phyloP scores from a whole-genome alignment of 2,113 vertebrate species.

The Orientallactaga bullata region DNA sequence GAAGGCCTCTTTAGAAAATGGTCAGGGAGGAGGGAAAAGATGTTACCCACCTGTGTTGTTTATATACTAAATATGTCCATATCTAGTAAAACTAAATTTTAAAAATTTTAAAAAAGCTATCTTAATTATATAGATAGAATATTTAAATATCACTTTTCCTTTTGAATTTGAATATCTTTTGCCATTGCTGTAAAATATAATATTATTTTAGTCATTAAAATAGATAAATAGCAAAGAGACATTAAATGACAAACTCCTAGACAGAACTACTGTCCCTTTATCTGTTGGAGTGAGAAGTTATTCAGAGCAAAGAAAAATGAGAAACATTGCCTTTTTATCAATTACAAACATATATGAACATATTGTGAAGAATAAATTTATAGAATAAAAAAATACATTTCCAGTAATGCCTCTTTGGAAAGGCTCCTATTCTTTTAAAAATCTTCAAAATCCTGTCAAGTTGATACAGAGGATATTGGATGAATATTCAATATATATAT shows the following conservation, averaged over 20 bases:
- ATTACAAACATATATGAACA: neutral
- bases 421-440: neutral
- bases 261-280: neutral
- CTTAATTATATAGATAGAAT: neutral
- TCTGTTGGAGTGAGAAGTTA: neutral
- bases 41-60: no score
- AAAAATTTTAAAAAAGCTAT: neutral
- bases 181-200: neutral
- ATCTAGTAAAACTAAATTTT: no score
- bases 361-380: neutral
- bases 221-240: neutral
- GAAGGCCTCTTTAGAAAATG: no score
- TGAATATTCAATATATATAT: neutral
- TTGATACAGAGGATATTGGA: neutral
- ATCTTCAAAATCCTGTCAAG: neutral
- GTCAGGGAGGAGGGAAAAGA: no score
- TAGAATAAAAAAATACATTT: neutral
- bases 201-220: neutral
- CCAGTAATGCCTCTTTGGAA: neutral
- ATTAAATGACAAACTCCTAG: neutral
- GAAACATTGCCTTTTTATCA: neutral
- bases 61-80: no score
- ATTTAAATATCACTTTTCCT: neutral
- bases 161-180: conserved; percentile 21
- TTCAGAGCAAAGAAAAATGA: neutral